Evolutionary conservation across 1,140 invertebrate species (phyloP).

Genomic region (Musca domestica): DNA sequence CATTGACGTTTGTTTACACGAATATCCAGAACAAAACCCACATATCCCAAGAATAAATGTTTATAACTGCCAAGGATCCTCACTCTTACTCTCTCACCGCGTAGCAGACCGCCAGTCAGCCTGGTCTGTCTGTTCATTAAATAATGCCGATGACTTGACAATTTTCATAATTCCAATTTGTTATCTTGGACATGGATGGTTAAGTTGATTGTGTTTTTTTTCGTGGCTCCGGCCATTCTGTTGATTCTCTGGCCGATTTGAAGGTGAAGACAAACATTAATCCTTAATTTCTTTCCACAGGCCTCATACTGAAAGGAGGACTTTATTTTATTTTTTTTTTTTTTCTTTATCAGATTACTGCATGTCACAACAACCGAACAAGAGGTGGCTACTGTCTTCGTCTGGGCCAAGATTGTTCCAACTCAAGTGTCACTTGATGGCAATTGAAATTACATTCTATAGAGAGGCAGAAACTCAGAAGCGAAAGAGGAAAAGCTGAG

Average conservation of each 20-base stretch:
- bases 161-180: slow-evolving; percentile 32
- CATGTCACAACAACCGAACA: not conserved
- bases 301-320: not conserved
- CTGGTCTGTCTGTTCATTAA: slow-evolving; percentile 34
- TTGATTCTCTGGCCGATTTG: not conserved
- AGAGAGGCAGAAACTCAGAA: too few species aligned
- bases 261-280: slow-evolving; percentile 22
- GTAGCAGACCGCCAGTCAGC: too few species aligned
- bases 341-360: not conserved
- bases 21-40: too few species aligned
- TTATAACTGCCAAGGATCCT: too few species aligned
- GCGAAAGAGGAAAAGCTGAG: too few species aligned
- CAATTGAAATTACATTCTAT: not conserved
- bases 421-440: slow-evolving; percentile 19
- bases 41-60: too few species aligned
- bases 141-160: slow-evolving; percentile 53
- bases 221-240: not conserved
- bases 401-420: too few species aligned
- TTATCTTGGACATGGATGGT: slow-evolving; percentile 1
- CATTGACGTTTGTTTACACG: too few species aligned
- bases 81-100: too few species aligned
- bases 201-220: slow-evolving; percentile 40
- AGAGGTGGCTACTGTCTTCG: not conserved
- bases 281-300: slow-evolving; percentile 5
- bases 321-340: not conserved